Base-by-base conservation (phyloP, 2,797 vertebrate species). In the Scolopax rusticola region DNA sequence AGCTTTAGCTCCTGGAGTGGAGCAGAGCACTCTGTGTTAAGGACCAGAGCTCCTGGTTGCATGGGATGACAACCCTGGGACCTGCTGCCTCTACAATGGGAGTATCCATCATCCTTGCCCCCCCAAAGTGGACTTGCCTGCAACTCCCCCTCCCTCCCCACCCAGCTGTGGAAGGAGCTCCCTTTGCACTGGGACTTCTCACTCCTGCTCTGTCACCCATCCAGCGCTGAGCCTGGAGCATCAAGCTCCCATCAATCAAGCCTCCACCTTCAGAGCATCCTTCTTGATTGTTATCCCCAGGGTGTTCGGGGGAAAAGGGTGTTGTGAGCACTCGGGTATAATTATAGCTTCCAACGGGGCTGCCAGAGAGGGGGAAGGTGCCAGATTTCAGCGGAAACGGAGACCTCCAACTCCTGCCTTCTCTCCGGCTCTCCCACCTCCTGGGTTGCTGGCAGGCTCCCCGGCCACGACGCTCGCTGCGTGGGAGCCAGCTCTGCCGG, bases 361-460 rank as follows among this genome's bases (percentile, higher is more conserved):
- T 94, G 93, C 78, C 73, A 80, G 71, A 25, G 81, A 87, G 82
- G 78, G 79, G 82, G 78, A 91, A 81, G 85, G 69, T 53, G 93
- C 81, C 93, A 74, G 88, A 80, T 89, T 89, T 60, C 51, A 77
- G 56, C 11, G n/a, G 91, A 94, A 96, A 69, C 0, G 3, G 64
- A 84, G 90, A 91, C 93, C 78, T 87, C 82, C 77, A 48, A 68
- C 77, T 91, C 27, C 91, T 93, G 81, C 77, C 82, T 56, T 79
- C 8, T 1, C 93, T 78, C 61, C 4, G 3, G 60, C 60, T 59
- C 82, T 78, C 41, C 73, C 77, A 53, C 38, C 77, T 47, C 9
- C 20, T 0, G 12, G 56, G 36, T 24, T 91, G 41, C 91, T 43
- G 89, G 63, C 91, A 79, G 81, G 69, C 3, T 88, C 80, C 33